These are phyloP conservation scores for Pteronotus mesoamericanus DNA, from an alignment of 2,797 vertebrate genomes.

Conservation along the genomic window DNA sequence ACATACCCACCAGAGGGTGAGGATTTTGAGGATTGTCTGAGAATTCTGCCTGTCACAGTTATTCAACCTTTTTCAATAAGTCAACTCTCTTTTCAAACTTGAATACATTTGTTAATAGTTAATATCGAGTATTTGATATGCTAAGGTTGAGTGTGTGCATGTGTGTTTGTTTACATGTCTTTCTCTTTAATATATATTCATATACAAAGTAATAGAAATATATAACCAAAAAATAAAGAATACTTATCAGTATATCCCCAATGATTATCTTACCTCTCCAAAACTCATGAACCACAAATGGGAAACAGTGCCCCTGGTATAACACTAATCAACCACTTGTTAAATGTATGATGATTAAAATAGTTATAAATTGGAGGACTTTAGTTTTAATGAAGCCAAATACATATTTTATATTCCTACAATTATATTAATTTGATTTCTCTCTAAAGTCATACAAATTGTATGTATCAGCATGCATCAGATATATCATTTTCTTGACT, in stretches of 20 bases:
- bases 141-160: not conserved
- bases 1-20: not conserved
- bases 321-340: not conserved
- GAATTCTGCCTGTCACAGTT: not conserved
- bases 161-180: not conserved
- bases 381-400: not conserved
- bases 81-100: not conserved
- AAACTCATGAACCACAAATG: not conserved
- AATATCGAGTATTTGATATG: not conserved
- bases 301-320: not conserved
- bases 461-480: not conserved
- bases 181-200: not conserved
- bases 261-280: not conserved
- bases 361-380: not conserved
- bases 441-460: not conserved
- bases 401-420: not conserved
- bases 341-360: not conserved
- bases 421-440: not conserved
- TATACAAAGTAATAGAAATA: not conserved
- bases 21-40: not conserved
- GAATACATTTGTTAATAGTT: not conserved
- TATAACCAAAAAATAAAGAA: not conserved
- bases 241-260: not conserved
- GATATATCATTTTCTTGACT: not conserved
- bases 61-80: not conserved